phyloP scores from a whole-genome alignment of 23 tunicate species.

The Trididemnum clinides region DNA sequence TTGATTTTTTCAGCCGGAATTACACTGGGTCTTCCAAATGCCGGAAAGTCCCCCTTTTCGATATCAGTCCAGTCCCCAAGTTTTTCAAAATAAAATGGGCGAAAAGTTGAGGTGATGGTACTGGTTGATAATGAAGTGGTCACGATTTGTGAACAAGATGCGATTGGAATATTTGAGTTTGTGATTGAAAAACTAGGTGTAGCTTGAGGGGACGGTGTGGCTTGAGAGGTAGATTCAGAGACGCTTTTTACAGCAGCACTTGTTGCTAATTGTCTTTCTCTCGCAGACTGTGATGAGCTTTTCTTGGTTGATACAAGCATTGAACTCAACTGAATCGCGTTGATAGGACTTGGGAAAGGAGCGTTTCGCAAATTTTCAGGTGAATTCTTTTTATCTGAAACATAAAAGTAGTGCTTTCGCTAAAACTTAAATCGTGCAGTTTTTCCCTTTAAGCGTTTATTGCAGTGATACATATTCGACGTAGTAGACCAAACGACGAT shows the following conservation, averaged over 20 bases:
- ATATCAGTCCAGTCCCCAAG: slow-evolving; percentile 10
- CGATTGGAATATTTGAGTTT: not conserved
- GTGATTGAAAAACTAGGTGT: not conserved
- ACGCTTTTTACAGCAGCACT: too few species aligned
- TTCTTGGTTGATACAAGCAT: too few species aligned
- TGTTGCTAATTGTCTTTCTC: too few species aligned
- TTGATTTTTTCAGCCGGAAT: not conserved
- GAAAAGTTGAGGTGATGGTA: not conserved
- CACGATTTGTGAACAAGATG: not conserved
- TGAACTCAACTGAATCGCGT: too few species aligned
- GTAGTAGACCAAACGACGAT: too few species aligned
- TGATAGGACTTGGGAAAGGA: too few species aligned
- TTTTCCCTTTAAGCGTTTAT: too few species aligned
- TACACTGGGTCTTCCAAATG: not conserved
- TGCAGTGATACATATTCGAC: too few species aligned
- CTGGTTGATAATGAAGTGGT: not conserved
- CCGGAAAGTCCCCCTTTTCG: slow-evolving; percentile 36
- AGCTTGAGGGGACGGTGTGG: not conserved
- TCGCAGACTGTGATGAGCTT: too few species aligned
- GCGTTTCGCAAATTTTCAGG: not conserved
- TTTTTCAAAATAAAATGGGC: not conserved
- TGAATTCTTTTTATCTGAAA: not conserved
- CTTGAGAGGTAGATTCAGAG: not conserved
- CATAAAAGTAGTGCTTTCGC: too few species aligned
- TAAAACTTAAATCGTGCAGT: too few species aligned